These are phyloP conservation scores for Drosophila ambigua DNA, from an alignment of 1,140 invertebrate genomes.

Conservation along the genomic window DNA sequence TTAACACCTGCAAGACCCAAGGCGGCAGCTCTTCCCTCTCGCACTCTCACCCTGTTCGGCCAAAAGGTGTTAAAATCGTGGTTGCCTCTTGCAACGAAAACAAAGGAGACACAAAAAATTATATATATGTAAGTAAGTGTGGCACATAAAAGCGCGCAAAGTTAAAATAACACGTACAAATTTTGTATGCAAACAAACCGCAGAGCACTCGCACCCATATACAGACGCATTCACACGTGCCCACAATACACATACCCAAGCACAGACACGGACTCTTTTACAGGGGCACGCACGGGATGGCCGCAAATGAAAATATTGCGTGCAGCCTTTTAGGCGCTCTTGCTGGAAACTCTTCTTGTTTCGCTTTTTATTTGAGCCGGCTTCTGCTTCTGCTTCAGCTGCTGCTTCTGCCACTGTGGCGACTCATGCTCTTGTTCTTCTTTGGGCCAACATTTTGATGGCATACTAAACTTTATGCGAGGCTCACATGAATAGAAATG, in stretches of 20 bases:
- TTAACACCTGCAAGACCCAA: constrained; percentile 75
- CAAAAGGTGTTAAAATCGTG: constrained; percentile 57
- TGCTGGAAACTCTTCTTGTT: constrained; percentile 28
- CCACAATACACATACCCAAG: constrained; percentile 2
- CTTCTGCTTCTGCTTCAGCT: not conserved
- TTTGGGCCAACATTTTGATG: constrained; percentile 60
- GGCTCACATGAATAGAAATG: constrained; percentile 77
- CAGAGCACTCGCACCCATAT: constrained; percentile 31
- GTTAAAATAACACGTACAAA: constrained; percentile 73
- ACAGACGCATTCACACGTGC: not conserved
- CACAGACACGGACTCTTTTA: constrained; percentile 1
- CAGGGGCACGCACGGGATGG: constrained; percentile 47
- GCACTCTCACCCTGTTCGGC: constrained; percentile 9
- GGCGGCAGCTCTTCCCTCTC: constrained; percentile 17
- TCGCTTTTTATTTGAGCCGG: constrained; percentile 28
- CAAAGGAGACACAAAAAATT: constrained; percentile 53
- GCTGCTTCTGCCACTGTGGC: constrained; percentile 18
- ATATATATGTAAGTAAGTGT: constrained; percentile 48
- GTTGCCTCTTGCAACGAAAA: constrained; percentile 35
- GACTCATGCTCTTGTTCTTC: constrained; percentile 5
- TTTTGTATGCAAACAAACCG: constrained; percentile 73
- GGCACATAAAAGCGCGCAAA: constrained; percentile 53
- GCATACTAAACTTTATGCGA: constrained; percentile 73
- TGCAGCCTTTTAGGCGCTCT: constrained; percentile 75
- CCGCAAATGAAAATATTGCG: constrained; percentile 71